Conservation (phyloP, 2,797 vertebrate species). For the Furcifer pardalis region DNA sequence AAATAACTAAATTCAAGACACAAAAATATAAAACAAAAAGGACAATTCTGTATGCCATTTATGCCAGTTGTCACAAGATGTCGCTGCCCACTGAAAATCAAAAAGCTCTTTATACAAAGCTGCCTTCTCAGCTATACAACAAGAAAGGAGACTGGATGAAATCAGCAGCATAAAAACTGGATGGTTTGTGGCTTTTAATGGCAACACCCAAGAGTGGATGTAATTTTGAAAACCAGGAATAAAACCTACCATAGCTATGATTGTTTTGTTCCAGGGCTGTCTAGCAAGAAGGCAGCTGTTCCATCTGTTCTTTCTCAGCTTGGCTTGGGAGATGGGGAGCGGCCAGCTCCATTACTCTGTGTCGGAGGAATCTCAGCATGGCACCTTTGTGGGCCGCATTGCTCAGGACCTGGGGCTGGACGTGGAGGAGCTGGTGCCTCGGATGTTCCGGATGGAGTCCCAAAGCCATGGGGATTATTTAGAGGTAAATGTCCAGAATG, state of each 20-base stretch:
- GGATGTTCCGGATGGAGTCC: conserved; percentile 76
- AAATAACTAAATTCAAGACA: neutral
- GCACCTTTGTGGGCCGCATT: conserved; percentile 70
- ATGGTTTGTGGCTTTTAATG: neutral
- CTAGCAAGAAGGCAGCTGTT: conserved; percentile 18
- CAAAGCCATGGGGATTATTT: conserved; percentile 69
- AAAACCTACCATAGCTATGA: conserved; percentile 38
- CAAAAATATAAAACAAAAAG: neutral
- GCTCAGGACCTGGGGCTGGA: conserved; percentile 68
- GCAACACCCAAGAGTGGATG: neutral
- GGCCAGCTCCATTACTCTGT: conserved; percentile 79
- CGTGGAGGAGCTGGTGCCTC: conserved; percentile 63
- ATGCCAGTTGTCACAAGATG: conserved; percentile 35
- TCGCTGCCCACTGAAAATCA: conserved; percentile 28
- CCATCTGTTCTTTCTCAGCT: conserved; percentile 68
- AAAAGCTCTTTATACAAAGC: conserved; percentile 14
- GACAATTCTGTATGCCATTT: neutral
- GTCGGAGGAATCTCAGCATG: conserved; percentile 77
- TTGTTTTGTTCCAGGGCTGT: conserved; percentile 24
- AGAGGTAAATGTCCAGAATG: conserved; percentile 77
- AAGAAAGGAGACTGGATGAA: conserved; percentile 2
- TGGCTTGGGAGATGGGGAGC: conserved; percentile 73
- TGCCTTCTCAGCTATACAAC: conserved; percentile 5
- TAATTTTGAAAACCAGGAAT: neutral
- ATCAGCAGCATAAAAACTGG: neutral